Base-by-base conservation (phyloP, 2,113 vertebrate species). In the Silurus glanis region DNA sequence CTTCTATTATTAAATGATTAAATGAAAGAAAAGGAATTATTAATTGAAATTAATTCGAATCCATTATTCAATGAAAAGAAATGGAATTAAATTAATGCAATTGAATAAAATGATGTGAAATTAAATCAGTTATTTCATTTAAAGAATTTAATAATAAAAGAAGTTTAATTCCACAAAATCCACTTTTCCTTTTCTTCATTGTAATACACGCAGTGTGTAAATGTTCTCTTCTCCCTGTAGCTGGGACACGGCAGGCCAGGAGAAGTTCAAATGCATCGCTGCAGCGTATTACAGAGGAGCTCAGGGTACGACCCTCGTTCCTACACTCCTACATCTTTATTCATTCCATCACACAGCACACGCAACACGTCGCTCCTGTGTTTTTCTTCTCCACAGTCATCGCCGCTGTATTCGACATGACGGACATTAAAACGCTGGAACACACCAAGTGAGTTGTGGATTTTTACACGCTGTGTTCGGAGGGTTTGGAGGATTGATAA, bases 171-270 rank as follows among this genome's bases (percentile, higher is more conserved):
- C 37, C 37, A 37, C 37, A 37, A 37, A 37, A 37, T 37, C 37
- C 37, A 3, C 37, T 37, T 67, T 81, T 75, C 85, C 75, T 89
- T 84, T 89, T 45, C 17, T 28, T 23, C 72, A 21, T 14, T 82
- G 53, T 82, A 28, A 37, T 45, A 13, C 21, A 21, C 17, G 23
- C 17, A 49, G 45, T 49, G 5, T 55, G 74, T 76, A 16, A 55
- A 76, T 76, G 21, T 5, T 58, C 59, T 21, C 56, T 80, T 59
- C 2, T 4, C 61, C 55, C 59, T 88, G 85, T 89, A 99, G 97
- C 93, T 98, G 97, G 97, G 97, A 99, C 93, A 99, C 97, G 16
- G 97, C 97, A 0, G 97, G 97, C 14, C 97, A 98, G 91, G 97
- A 99, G 87, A 98, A 97, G 92, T 98, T 99, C 93, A 99, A 98